These are phyloP conservation scores for Hydroisotoma schaefferi DNA, from an alignment of 2,888 invertebrate species.

Conservation along the genomic window DNA sequence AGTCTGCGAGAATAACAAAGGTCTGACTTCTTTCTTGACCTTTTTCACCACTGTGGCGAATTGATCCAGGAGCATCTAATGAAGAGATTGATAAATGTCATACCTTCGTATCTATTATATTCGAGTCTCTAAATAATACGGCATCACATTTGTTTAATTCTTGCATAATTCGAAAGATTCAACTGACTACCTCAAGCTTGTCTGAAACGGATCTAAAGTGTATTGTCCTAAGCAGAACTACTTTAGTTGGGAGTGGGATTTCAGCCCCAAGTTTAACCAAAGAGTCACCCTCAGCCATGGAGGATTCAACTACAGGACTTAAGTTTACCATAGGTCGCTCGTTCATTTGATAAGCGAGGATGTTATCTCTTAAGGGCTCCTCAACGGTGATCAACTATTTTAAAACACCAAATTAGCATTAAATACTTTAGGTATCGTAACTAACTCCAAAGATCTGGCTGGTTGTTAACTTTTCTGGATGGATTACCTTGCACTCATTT, in stretches of 20 bases:
- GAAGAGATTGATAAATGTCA: background rate
- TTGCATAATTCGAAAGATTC: background rate
- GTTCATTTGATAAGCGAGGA: conserved; percentile 32
- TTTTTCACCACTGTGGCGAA: conserved; percentile 68
- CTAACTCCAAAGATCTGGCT: background rate
- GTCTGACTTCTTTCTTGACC: conserved; percentile 83
- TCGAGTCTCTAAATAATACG: background rate
- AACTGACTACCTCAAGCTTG: conserved; percentile 37
- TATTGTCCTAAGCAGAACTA: conserved; percentile 37
- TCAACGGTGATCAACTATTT: conserved; percentile 42
- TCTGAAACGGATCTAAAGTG: conserved; percentile 45
- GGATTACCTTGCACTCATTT: conserved; percentile 38
- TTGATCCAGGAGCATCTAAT: conserved; percentile 72
- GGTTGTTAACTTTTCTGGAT: background rate
- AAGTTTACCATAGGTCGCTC: conserved; percentile 39
- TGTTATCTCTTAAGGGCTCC: conserved; percentile 39
- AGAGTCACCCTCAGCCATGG: conserved; percentile 46
- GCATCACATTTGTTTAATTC: conserved; percentile 5
- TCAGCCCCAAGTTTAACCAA: conserved; percentile 72
- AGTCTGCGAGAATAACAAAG: conserved; percentile 81
- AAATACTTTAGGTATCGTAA: background rate
- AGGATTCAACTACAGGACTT: conserved; percentile 36
- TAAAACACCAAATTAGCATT: too few species aligned
- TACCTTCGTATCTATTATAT: background rate
- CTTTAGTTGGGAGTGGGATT: conserved; percentile 58